These are phyloP conservation scores for Callipepla californica DNA, from an alignment of 2,113 vertebrate species.

Conservation along the genomic window DNA sequence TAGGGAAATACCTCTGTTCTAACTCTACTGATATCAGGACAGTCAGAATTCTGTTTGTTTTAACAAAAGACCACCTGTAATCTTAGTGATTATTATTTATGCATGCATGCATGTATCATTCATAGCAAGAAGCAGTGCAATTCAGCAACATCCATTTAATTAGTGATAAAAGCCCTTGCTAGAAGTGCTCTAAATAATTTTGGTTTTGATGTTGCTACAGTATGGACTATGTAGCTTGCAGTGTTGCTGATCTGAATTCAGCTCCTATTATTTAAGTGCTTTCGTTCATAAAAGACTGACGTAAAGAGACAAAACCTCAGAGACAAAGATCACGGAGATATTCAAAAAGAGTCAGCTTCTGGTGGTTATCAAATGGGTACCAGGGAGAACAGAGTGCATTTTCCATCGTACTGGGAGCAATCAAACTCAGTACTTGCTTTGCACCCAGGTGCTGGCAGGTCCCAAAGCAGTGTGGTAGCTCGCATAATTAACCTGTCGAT, in stretches of 20 bases:
- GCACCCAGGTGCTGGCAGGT: not conserved
- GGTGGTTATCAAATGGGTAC: not conserved
- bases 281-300: not conserved
- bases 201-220: not conserved
- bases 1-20: not conserved
- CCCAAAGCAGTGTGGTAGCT: not conserved
- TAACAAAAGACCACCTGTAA: not conserved
- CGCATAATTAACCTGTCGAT: conserved; percentile 15
- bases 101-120: not conserved
- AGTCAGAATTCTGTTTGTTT: not conserved
- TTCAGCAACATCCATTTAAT: not conserved
- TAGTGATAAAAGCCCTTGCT: not conserved
- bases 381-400: not conserved
- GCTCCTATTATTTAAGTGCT: not conserved
- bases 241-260: not conserved
- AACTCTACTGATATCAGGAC: not conserved
- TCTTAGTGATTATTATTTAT: not conserved
- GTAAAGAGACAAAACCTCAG: not conserved
- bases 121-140: not conserved
- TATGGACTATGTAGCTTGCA: not conserved
- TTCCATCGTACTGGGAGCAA: conserved; percentile 5
- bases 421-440: conserved; percentile 21
- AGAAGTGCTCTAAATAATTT: not conserved
- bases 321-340: conserved; percentile 13
- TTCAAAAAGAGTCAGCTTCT: not conserved